Evolutionary conservation across 2,888 invertebrate species (phyloP).

Genomic region (Caenorhabditis sp.): DNA sequence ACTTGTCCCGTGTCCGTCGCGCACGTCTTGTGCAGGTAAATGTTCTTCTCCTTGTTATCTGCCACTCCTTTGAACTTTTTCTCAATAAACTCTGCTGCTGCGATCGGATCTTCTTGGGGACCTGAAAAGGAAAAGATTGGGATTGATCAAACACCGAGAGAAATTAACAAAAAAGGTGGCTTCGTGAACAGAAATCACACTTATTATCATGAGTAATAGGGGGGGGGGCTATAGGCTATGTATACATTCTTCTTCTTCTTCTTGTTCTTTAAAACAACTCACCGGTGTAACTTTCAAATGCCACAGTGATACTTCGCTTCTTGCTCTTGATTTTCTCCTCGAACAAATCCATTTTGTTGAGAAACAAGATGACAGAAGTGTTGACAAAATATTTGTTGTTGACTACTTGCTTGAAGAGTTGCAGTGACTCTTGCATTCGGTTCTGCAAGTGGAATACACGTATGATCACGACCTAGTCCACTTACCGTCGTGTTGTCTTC

Average conservation of each 20-base stretch:
- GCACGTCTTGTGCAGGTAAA: constrained; percentile 80
- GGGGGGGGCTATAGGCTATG: too few species aligned
- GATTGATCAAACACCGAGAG: background rate
- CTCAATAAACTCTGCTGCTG: constrained; percentile 74
- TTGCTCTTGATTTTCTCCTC: constrained; percentile 74
- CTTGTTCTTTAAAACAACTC: constrained; percentile 6
- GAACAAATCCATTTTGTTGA: constrained; percentile 84
- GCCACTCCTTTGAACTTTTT: constrained; percentile 75
- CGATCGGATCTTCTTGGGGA: constrained; percentile 70
- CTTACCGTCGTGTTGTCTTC: constrained; percentile 98
- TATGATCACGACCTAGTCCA: background rate
- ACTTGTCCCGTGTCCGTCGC: constrained; percentile 81
- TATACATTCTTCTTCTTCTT: too few species aligned
- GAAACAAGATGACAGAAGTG: constrained; percentile 92
- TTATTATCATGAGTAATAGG: too few species aligned
- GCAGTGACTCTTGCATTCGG: constrained; percentile 99
- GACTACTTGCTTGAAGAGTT: constrained; percentile 99
- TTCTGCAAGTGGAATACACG: constrained; percentile 87
- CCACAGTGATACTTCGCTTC: constrained; percentile 69
- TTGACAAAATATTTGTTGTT: constrained; percentile 98
- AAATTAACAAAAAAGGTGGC: too few species aligned
- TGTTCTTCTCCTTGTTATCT: constrained; percentile 77
- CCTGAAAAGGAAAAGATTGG: constrained; percentile 63
- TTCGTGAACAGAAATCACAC: too few species aligned
- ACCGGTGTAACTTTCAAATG: constrained; percentile 77